phyloP scores from a whole-genome alignment of 2,888 invertebrate species.

The Lasioglossum pauxillum region DNA sequence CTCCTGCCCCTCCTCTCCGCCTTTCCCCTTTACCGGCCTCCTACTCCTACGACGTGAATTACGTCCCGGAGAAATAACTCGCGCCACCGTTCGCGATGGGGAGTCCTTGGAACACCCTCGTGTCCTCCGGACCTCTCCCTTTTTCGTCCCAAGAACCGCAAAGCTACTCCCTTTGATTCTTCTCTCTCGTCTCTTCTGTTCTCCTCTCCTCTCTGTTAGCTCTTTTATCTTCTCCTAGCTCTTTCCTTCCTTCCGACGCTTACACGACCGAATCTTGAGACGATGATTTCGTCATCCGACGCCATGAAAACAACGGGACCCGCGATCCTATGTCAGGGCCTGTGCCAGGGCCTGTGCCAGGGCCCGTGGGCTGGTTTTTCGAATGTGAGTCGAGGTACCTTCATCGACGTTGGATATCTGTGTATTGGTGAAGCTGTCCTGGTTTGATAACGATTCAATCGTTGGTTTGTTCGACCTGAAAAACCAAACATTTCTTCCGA shows the following conservation, averaged over 20 bases:
- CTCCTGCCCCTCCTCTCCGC: background rate
- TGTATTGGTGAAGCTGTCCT: background rate
- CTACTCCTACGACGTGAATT: slow-evolving; percentile 70
- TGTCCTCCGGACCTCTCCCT: slow-evolving; percentile 27
- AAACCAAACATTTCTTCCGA: background rate
- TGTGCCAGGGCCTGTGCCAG: background rate
- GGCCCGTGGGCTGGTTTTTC: background rate
- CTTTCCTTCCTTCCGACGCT: background rate
- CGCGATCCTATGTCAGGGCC: background rate
- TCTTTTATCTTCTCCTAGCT: background rate
- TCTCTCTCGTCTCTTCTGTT: background rate
- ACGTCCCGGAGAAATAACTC: slow-evolving; percentile 74
- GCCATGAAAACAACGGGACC: slow-evolving; percentile 50
- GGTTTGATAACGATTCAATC: background rate
- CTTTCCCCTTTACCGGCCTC: slow-evolving; percentile 15
- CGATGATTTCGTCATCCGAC: slow-evolving; percentile 15
- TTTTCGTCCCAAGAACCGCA: background rate
- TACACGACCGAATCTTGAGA: background rate
- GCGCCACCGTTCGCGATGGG: slow-evolving; percentile 77
- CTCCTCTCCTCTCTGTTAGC: no score
- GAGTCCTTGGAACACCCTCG: slow-evolving; percentile 67
- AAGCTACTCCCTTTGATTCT: background rate
- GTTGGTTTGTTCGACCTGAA: background rate
- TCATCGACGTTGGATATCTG: background rate
- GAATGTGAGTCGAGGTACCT: background rate